Percentiles rank a stretch among this genome's conserved stretches.
Conservation (phyloP, 2,797 vertebrate genomes). For the Cygnus olor region DNA sequence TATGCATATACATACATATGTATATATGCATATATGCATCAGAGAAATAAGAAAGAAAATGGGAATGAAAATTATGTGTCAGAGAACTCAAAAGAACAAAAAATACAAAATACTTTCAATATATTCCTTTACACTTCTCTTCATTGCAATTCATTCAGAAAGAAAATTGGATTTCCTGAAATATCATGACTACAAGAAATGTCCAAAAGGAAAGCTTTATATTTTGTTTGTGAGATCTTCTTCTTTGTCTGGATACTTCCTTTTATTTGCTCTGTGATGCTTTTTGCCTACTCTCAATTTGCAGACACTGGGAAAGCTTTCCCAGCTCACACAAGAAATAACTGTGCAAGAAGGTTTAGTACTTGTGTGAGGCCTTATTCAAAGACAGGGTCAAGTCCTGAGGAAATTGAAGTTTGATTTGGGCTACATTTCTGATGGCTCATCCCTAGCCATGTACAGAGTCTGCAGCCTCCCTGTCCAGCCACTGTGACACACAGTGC, state of each 20-base stretch:
- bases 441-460: neutral
- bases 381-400: fast-evolving
- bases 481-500: neutral
- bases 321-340: neutral
- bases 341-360: neutral
- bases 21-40: neutral
- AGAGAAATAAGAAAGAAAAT: neutral
- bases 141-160: neutral
- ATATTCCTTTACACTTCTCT: neutral
- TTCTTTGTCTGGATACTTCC: neutral
- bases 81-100: neutral
- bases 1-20: neutral
- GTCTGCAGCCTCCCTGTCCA: neutral
- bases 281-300: neutral
- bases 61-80: neutral
- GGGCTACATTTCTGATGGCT: neutral
- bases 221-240: neutral
- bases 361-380: fast-evolving
- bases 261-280: fast-evolving
- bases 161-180: neutral
- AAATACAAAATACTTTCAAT: neutral
- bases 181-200: neutral
- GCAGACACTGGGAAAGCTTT: neutral
- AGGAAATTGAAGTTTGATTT: neutral
- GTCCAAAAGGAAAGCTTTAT: neutral